Base-by-base conservation (phyloP, 2,888 invertebrate species). In the Mamestra brassicae region DNA sequence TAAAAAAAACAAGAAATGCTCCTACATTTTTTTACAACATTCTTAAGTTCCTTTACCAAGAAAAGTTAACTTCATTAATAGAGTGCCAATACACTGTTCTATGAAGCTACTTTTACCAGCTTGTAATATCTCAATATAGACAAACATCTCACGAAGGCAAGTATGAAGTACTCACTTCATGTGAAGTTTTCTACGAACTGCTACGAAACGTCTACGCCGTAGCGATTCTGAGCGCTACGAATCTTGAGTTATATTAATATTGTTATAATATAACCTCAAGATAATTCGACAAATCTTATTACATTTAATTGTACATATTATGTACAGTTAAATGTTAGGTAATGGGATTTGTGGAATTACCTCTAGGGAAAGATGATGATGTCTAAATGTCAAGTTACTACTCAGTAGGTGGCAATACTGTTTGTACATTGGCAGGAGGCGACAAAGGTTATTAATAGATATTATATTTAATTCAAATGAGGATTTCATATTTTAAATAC, bases 121-220 rank as follows among this genome's bases (percentile, higher is more conserved):
- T 62, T 73, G 61, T 6, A 63, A 58, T 34, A 42, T 7, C 42
- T 5, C 4, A 45, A 7, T n/a, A 45, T 2, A 1, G 45, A 15
- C 11, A 36, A 67, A 65, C 3, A 64, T 68, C 57, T 63, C 17
- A 73, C 50, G 45, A 65, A 66, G 15, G 4, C 15, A 61, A 57
- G 36, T 61, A 58, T 54, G 50, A 62, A 54, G 38, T 65, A 63
- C 15, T 38, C 13, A 38, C 17, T 54, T 71, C 60, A 78, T 77
- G 76, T 73, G 68, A 74, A 80, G 58, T 58, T n/a, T 26, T 65
- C 83, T 83, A 80, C 82, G 71, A 57, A 73, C 13, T n/a, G 74
- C 86, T 86, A 87, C 88, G 83, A 15, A 58, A 78, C 58, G 72
- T 72, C 85, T 88, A 86, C 87, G 83, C 64, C 83, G 83, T 86